phyloP scores from a whole-genome alignment of 2,797 vertebrate genomes.

The Acestrorhynchus altus region DNA sequence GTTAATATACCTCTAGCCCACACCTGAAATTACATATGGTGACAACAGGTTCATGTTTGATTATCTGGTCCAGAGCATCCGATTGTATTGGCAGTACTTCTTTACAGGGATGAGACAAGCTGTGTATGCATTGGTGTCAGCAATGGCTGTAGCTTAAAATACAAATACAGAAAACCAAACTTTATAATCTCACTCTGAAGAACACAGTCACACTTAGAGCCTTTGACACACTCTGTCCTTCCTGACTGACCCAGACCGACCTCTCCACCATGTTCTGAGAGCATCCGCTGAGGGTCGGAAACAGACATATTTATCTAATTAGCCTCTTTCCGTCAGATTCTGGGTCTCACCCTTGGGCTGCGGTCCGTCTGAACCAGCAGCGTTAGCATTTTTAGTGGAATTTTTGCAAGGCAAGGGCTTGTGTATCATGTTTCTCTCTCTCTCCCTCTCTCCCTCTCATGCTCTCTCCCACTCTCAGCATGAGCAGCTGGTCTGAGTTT shows the following conservation, averaged over 20 bases:
- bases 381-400: not conserved
- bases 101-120: too few relatives aligned
- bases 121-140: too few relatives aligned
- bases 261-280: not conserved
- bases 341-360: not conserved
- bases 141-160: too few relatives aligned
- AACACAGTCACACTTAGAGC: not conserved
- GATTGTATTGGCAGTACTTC: too few relatives aligned
- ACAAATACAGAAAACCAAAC: too few relatives aligned
- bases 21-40: too few relatives aligned
- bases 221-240: not conserved
- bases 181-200: too few relatives aligned
- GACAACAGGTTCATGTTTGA: too few relatives aligned
- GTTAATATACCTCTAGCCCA: too few relatives aligned
- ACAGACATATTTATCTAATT: conserved; percentile 3
- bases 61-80: too few relatives aligned
- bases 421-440: not conserved
- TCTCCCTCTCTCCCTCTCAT: too few relatives aligned
- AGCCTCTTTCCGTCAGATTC: not conserved
- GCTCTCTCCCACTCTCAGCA: not conserved
- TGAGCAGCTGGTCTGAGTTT: conserved; percentile 9
- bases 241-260: not conserved
- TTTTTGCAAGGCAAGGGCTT: not conserved
- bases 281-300: not conserved
- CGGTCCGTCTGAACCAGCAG: not conserved